Base-by-base conservation (phyloP, 2,113 vertebrate genomes). In the Pipra filicauda region DNA sequence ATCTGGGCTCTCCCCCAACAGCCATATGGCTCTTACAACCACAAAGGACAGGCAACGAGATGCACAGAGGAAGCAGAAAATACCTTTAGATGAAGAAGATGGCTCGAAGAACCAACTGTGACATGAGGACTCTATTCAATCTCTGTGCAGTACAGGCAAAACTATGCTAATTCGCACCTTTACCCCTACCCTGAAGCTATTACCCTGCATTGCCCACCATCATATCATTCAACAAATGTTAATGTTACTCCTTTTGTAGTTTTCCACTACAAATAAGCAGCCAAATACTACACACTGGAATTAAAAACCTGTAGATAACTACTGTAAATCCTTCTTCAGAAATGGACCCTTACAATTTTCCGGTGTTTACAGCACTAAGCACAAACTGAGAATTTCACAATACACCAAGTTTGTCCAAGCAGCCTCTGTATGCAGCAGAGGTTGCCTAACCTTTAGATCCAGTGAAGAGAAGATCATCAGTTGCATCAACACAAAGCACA, bases 381-480 rank as follows among this genome's bases (percentile, higher is more conserved):
- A 64, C 19, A 78, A 67, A 64, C 4, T 19, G 8, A 73, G 43
- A 84, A 85, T 73, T 79, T 89, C 28, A 72, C 44, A 78, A 52
- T 27, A 49, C 6, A 14, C 49, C 9, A 18, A 11, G 39, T 2
- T 13, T 62, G 23, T 69, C 73, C 85, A 71, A 85, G 43, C 39
- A 81, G 41, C 55, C 58, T 94, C 59, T 78, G 37, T 8, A 93
- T 61, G 55, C 66, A 86, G 52, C 35, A 77, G 31, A n/a, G 41
- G 52, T 85, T 74, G 70, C 31, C 95, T 88, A 85, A 99, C 99
- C 99, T 99, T 99, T 99, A 51, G 99, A 99, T 69, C 99, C 99
- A 16, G 99, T 99, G 94, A 99, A 99, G 51, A 99, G 99, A 67
- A 99, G 98, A 95, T 99, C 99, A 58, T 99, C 99, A 3, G 99